Evolutionary conservation across 2,888 invertebrate species (phyloP).

Genomic region (Sinelater perroti): DNA sequence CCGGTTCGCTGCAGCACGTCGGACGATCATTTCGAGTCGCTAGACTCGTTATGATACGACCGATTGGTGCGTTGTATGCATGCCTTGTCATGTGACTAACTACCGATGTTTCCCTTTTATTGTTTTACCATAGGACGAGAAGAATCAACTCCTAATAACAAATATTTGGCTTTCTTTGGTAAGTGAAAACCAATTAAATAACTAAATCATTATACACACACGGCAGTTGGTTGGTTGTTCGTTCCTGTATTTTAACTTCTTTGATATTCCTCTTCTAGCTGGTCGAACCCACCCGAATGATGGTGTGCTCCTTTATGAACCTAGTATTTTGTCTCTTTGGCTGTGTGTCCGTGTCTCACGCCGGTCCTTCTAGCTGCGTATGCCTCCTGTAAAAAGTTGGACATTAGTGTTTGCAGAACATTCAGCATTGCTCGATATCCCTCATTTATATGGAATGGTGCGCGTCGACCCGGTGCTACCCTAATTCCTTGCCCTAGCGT

Average conservation of each 20-base stretch:
- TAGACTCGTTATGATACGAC: slow-evolving; percentile 40
- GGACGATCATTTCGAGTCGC: slow-evolving; percentile 39
- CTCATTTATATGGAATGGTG: slow-evolving; percentile 42
- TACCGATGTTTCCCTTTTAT: slow-evolving; percentile 74
- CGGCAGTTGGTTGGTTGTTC: slow-evolving; percentile 59
- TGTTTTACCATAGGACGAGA: slow-evolving; percentile 89
- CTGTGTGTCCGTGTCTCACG: slow-evolving; percentile 44
- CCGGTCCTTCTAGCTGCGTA: slow-evolving; percentile 48
- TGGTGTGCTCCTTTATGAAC: slow-evolving; percentile 48
- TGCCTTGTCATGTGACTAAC: slow-evolving; percentile 62
- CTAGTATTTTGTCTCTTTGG: slow-evolving; percentile 48
- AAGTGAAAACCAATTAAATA: slow-evolving; percentile 71
- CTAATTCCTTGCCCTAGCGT: slow-evolving; percentile 39
- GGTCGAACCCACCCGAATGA: slow-evolving; percentile 53
- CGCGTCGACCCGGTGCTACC: slow-evolving; percentile 35
- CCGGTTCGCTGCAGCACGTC: slow-evolving; percentile 40
- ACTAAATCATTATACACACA: slow-evolving; percentile 60
- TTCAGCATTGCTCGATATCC: slow-evolving; percentile 44
- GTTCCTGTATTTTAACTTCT: slow-evolving; percentile 46
- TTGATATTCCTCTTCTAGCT: slow-evolving; percentile 52
- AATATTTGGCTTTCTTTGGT: slow-evolving; percentile 96
- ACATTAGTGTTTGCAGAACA: slow-evolving; percentile 52
- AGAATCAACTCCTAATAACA: slow-evolving; percentile 94
- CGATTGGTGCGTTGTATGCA: slow-evolving; percentile 54
- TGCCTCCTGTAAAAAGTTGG: slow-evolving; percentile 55